Evolutionary conservation across 2,797 vertebrate genomes (phyloP).

Genomic region (Taeniopygia guttata): DNA sequence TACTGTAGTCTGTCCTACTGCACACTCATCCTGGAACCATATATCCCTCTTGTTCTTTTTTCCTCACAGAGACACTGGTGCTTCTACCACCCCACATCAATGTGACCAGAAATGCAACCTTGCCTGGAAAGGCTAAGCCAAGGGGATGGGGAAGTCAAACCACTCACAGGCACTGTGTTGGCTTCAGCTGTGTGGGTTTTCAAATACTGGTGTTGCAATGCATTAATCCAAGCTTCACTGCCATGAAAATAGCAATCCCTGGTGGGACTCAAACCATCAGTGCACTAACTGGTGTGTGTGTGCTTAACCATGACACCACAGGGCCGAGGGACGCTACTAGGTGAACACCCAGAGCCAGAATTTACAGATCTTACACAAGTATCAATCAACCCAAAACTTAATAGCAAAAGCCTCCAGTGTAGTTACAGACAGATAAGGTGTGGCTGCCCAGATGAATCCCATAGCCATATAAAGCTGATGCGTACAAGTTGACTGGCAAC

Average conservation of each 20-base stretch:
- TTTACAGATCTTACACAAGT: neutral
- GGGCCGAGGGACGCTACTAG: neutral
- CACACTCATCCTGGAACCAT: neutral
- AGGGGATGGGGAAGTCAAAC: neutral
- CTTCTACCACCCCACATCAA: neutral
- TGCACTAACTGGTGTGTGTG: fast-evolving
- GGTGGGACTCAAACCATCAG: neutral
- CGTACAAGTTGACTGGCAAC: neutral
- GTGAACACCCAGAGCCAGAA: neutral
- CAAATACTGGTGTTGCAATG: neutral
- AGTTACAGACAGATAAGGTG: neutral
- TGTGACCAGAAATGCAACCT: neutral
- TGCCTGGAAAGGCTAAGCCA: neutral
- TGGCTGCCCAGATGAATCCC: neutral
- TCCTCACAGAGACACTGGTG: neutral
- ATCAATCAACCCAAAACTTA: neutral
- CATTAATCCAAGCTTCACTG: neutral
- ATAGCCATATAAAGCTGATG: neutral
- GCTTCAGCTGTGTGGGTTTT: neutral
- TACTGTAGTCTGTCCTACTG: neutral
- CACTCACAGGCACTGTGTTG: neutral
- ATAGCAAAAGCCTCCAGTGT: neutral
- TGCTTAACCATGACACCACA: neutral
- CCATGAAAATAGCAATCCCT: neutral
- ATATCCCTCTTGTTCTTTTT: neutral